These are phyloP conservation scores for Nebria ingens DNA, from an alignment of 1,140 invertebrate species.

Conservation along the genomic window DNA sequence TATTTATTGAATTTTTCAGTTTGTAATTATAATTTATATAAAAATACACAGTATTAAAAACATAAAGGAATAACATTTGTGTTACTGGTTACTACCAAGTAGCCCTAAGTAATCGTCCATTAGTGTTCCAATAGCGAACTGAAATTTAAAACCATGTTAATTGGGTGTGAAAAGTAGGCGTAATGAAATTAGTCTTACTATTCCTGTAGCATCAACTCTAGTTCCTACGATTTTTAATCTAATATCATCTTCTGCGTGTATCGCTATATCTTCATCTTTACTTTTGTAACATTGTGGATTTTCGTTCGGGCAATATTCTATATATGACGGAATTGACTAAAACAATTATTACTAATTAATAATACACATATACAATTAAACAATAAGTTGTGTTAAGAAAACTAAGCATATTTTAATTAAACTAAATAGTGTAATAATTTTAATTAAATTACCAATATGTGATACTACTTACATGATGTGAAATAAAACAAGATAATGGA, in stretches of 20 bases:
- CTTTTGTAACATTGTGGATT: conserved; percentile 98
- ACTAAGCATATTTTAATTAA: conserved; percentile 16
- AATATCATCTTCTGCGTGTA: conserved; percentile 97
- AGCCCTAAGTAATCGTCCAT: conserved; percentile 95
- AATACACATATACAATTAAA: not conserved
- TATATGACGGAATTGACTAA: conserved; percentile 95
- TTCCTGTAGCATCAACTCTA: conserved; percentile 88
- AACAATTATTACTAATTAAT: conserved; percentile 28
- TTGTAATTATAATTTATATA: too few species aligned
- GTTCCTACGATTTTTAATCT: conserved; percentile 97
- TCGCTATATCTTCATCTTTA: conserved; percentile 95
- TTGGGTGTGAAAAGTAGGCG: too few species aligned
- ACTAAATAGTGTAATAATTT: conserved; percentile 11
- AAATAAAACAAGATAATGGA: conserved; percentile 98
- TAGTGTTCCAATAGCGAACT: conserved; percentile 96
- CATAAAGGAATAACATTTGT: too few species aligned
- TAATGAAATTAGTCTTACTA: conserved; percentile 51
- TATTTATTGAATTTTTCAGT: too few species aligned
- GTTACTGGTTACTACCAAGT: conserved; percentile 33
- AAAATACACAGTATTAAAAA: too few species aligned
- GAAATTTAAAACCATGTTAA: too few species aligned
- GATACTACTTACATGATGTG: conserved; percentile 82
- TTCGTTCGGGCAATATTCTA: conserved; percentile 97
- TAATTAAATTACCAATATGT: too few species aligned
- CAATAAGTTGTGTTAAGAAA: conserved; percentile 14